Conservation (phyloP, 1,140 invertebrate genomes). For the Lepidostoma basale region DNA sequence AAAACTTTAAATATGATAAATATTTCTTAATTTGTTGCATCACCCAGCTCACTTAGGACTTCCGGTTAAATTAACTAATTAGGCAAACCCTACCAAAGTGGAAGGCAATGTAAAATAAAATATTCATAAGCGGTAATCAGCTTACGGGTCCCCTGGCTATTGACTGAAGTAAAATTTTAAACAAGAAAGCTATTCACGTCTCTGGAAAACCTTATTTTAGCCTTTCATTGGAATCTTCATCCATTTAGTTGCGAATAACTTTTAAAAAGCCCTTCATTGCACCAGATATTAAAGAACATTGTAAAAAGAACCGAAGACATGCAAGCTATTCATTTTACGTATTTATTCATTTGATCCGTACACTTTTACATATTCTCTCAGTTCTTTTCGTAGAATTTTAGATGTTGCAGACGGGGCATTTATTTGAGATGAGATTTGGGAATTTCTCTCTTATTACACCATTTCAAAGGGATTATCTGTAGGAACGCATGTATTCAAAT, state of each 20-base stretch:
- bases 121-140: slow-evolving; percentile 18
- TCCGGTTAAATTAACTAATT: too few relatives aligned
- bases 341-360: too few relatives aligned
- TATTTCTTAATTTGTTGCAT: too few relatives aligned
- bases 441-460: slow-evolving; percentile 3
- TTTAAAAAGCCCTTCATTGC: too few relatives aligned
- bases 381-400: too few relatives aligned
- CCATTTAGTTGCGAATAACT: slow-evolving; percentile 5
- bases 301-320: too few relatives aligned
- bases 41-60: too few relatives aligned
- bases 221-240: not conserved
- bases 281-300: too few relatives aligned
- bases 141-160: slow-evolving; percentile 8
- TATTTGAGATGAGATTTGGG: slow-evolving; percentile 13
- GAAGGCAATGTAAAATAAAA: slow-evolving; percentile 1
- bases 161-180: slow-evolving; percentile 11
- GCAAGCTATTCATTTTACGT: too few relatives aligned
- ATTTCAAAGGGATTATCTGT: slow-evolving; percentile 2
- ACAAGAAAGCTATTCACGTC: slow-evolving; percentile 3
- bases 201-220: not conserved
- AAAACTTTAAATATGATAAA: too few relatives aligned
- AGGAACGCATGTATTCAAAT: slow-evolving; percentile 17
- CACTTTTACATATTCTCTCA: too few relatives aligned
- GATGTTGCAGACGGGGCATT: not conserved
- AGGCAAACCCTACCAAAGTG: too few relatives aligned